phyloP scores from a whole-genome alignment of 2,888 invertebrate species.

The Platycnemis pennipes region DNA sequence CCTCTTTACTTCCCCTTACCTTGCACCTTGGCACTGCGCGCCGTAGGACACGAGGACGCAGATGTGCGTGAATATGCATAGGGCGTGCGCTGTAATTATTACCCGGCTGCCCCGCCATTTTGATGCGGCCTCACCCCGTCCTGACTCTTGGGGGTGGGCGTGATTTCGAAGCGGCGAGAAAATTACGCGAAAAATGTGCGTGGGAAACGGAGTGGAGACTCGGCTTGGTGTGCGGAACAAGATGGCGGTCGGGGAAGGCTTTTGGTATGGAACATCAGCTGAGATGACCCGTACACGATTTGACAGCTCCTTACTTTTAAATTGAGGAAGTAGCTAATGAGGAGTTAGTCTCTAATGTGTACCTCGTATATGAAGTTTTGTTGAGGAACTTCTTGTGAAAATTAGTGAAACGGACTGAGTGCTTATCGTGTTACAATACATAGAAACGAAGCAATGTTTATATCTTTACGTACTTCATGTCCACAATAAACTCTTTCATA shows the following conservation, averaged over 20 bases:
- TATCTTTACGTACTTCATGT: no score
- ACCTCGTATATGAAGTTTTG: no score
- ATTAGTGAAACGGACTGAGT: no score
- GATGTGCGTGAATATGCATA: not conserved
- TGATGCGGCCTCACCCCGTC: not conserved
- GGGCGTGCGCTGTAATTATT: constrained; percentile 23
- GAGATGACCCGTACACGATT: no score
- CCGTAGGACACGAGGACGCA: not conserved
- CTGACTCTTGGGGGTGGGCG: not conserved
- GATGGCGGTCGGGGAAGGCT: constrained; percentile 56
- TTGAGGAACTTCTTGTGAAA: no score
- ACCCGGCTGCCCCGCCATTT: not conserved
- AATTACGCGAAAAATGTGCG: constrained; percentile 66
- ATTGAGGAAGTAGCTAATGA: no score
- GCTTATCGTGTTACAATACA: no score
- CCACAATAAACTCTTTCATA: no score
- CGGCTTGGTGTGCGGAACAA: constrained; percentile 20
- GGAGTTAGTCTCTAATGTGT: no score
- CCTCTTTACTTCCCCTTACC: not conserved
- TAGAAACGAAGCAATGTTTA: no score
- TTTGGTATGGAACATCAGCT: no score
- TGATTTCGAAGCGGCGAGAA: constrained; percentile 37
- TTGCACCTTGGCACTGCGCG: not conserved
- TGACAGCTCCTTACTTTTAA: no score
- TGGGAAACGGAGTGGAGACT: constrained; percentile 49